Base-by-base conservation (phyloP, 2,888 invertebrate species). In the Isoperla grammatica region DNA sequence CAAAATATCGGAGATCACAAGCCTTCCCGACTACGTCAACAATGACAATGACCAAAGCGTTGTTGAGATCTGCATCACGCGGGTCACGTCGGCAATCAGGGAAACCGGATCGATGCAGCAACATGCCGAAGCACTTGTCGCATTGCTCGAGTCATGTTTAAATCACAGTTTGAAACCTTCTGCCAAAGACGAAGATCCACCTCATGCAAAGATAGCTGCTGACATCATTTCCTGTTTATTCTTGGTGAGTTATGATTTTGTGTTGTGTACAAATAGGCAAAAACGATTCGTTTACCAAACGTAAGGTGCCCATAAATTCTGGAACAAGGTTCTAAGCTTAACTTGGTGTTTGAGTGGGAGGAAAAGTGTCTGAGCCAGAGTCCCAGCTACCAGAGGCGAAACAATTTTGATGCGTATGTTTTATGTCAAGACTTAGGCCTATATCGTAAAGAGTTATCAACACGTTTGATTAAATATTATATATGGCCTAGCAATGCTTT, bases 191-290 rank as follows among this genome's bases (percentile, higher is more conserved):
- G 90, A 90, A 71, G 95, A 95, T 76, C 92, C 95, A 39, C 95
- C 95, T 1, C 95, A 96, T 80, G 93, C 95, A 49, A 96, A 96
- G 78, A 95, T 96, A 70, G 94, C 95, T 17, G 91, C 93, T 48
- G 96, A 96, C 77, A 86, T 96, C 64, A 89, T 96, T 71, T 93
- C 94, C 66, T 94, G 93, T 75, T 88, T 96, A 74, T 95, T 96
- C 77, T 78, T 94, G 81, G 95, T 93, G 74, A 78, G 82, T 72
- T 22, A 11, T 1, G 11, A n/a, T 48, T 60, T n/a, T 53, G 13
- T 50, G 37, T 37, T 37, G 37, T 37, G 37, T 37, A 37, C 6
- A 37, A 37, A 37, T 37, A 37, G 11, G 48, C 42, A n/a, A n/a
- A n/a, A n/a, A n/a, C n/a, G n/a, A n/a, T n/a, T n/a, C n/a, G n/a